Conservation (phyloP, 2,888 invertebrate genomes). For the Troides oblongomaculatus region DNA sequence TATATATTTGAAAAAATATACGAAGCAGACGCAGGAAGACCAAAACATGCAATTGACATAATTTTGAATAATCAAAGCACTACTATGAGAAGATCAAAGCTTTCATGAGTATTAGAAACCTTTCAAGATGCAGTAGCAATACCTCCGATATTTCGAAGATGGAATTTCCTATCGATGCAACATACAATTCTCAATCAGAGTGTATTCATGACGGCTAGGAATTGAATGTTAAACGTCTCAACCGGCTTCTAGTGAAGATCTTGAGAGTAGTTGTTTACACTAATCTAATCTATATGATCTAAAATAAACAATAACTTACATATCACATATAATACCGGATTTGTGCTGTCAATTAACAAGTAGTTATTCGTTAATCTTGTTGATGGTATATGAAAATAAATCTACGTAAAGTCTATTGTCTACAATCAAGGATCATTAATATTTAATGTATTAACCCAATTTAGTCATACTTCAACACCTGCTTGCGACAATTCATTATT, state of each 20-base stretch:
- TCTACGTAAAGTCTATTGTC: too few species aligned
- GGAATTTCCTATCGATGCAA: constrained; percentile 25
- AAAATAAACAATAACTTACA: too few species aligned
- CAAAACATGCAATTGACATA: not conserved
- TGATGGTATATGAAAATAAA: too few species aligned
- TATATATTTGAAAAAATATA: too few species aligned
- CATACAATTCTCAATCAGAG: constrained; percentile 27
- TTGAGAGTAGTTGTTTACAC: not conserved
- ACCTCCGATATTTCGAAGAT: constrained; percentile 22
- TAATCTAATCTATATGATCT: not conserved
- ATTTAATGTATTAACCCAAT: too few species aligned
- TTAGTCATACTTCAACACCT: too few species aligned
- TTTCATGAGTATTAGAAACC: constrained; percentile 18
- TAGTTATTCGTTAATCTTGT: too few species aligned
- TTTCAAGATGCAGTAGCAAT: constrained; percentile 18
- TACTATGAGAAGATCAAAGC: not conserved
- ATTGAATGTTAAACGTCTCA: constrained; percentile 12
- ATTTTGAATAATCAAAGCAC: not conserved
- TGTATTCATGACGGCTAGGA: constrained; percentile 22
- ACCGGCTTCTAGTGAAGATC: not conserved
- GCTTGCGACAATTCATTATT: not conserved
- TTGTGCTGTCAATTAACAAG: too few species aligned
- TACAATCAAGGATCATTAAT: too few species aligned
- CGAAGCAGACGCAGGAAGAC: not conserved
- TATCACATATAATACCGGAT: too few species aligned